These are phyloP conservation scores for Anarrhichthys ocellatus DNA, from an alignment of 2,113 vertebrate genomes.

Conservation along the genomic window DNA sequence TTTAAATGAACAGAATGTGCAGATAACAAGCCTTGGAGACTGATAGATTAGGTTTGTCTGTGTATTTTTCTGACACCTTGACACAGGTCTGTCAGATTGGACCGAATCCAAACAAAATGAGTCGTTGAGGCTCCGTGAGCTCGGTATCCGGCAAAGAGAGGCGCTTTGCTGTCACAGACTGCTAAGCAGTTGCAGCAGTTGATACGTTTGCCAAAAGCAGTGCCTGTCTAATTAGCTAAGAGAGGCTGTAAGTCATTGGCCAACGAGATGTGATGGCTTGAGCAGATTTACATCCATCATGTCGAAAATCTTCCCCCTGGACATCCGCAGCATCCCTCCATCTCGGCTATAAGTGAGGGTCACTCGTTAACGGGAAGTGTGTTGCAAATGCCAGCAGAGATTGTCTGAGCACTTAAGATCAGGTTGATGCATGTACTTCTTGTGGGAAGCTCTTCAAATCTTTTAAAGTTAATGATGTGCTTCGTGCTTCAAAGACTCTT, in stretches of 20 bases:
- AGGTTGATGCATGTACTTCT: constrained; percentile 21
- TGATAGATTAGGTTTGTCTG: neutral
- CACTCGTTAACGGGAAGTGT: constrained; percentile 58
- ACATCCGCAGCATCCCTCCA: constrained; percentile 38
- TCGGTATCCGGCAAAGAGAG: constrained; percentile 11
- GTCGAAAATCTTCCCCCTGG: constrained; percentile 54
- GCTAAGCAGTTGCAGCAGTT: constrained; percentile 45
- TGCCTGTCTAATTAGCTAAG: constrained; percentile 69
- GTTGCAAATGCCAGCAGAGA: constrained; percentile 42
- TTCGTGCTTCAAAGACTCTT: constrained; percentile 21
- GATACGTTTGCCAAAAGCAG: constrained; percentile 57
- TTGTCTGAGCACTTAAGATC: constrained; percentile 31
- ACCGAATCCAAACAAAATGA: constrained; percentile 17
- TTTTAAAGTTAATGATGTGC: constrained; percentile 43
- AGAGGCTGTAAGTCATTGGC: constrained; percentile 59
- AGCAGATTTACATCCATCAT: constrained; percentile 72
- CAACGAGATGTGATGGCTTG: constrained; percentile 63
- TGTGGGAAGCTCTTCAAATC: constrained; percentile 4
- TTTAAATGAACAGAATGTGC: constrained; percentile 4
- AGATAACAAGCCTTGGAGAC: neutral
- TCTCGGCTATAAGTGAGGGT: constrained; percentile 55
- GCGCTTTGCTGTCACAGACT: constrained; percentile 46
- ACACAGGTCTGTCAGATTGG: neutral
- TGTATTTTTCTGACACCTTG: neutral
- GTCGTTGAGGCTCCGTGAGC: constrained; percentile 17